Conservation (phyloP, 2,797 vertebrate genomes). For the Cuculus canorus region DNA sequence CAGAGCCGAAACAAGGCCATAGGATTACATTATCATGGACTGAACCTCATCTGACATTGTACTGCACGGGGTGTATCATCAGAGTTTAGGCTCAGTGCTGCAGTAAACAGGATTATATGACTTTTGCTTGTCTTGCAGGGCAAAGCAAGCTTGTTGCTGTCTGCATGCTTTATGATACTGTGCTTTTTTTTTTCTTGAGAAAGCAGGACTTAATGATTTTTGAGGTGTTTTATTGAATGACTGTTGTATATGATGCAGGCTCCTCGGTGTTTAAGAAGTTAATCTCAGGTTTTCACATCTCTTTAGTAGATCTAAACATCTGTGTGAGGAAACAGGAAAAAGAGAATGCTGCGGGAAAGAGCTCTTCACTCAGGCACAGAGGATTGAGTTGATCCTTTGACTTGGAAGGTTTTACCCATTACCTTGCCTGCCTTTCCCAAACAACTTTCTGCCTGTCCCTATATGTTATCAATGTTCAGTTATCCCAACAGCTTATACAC, state of each 20-base stretch:
- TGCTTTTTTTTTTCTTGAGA: not conserved
- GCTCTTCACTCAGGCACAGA: not conserved
- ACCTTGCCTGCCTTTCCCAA: slow-evolving; percentile 4
- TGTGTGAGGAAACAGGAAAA: not conserved
- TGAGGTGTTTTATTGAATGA: not conserved
- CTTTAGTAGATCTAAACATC: not conserved
- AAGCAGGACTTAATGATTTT: not conserved
- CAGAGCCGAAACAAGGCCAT: not conserved
- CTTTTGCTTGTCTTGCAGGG: slow-evolving; percentile 21
- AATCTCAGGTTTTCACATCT: slow-evolving; percentile 16
- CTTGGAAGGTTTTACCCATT: slow-evolving; percentile 3
- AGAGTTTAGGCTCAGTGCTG: not conserved
- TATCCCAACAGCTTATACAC: not conserved
- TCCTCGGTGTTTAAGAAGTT: not conserved
- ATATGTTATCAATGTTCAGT: not conserved
- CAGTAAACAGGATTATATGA: not conserved
- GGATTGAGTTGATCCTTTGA: slow-evolving; percentile 10
- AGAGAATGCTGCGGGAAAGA: not conserved
- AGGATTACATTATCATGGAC: not conserved
- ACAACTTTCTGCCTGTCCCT: not conserved
- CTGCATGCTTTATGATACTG: not conserved
- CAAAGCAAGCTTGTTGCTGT: not conserved
- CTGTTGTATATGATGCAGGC: not conserved
- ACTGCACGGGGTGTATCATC: not conserved
- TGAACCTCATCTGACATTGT: not conserved